A percentile compares a stretch with the other conserved stretches of the same genome.
Evolutionary conservation across 2,888 invertebrate genomes (phyloP).

Genomic region (Campoplex nolae): DNA sequence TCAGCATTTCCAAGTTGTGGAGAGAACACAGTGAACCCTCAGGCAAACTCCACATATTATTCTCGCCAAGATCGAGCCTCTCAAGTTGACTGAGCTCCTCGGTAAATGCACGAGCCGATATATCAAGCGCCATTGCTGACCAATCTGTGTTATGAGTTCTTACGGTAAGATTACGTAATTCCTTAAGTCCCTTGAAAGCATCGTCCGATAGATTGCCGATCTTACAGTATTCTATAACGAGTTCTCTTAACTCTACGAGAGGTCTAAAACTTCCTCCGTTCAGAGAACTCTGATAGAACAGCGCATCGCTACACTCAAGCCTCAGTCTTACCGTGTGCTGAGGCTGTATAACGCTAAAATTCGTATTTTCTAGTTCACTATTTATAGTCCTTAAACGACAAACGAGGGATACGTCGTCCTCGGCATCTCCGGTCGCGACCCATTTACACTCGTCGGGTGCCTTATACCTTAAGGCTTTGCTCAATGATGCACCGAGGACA

Average conservation of each 20-base stretch:
- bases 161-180: conserved; percentile 92
- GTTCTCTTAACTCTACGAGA: conserved; percentile 90
- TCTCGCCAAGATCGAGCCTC: conserved; percentile 91
- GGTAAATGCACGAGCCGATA: conserved; percentile 90
- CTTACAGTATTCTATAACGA: conserved; percentile 93
- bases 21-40: conserved; percentile 92
- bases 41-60: conserved; percentile 92
- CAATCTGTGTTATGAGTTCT: conserved; percentile 94
- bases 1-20: conserved; percentile 90
- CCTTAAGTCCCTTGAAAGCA: conserved; percentile 92
- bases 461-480: conserved; percentile 89
- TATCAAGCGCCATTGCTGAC: conserved; percentile 92
- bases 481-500: conserved; percentile 87
- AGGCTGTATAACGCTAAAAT: conserved; percentile 93
- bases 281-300: conserved; percentile 92
- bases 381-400: conserved; percentile 92
- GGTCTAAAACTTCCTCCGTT: conserved; percentile 92
- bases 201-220: conserved; percentile 92
- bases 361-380: conserved; percentile 92
- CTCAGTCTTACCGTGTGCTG: conserved; percentile 91
- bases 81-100: conserved; percentile 91
- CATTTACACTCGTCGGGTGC: conserved; percentile 93
- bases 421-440: conserved; percentile 89
- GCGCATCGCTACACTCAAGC: conserved; percentile 92
- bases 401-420: conserved; percentile 89